phyloP scores from a whole-genome alignment of 2,888 invertebrate genomes.

The Sussaba pulchella region DNA sequence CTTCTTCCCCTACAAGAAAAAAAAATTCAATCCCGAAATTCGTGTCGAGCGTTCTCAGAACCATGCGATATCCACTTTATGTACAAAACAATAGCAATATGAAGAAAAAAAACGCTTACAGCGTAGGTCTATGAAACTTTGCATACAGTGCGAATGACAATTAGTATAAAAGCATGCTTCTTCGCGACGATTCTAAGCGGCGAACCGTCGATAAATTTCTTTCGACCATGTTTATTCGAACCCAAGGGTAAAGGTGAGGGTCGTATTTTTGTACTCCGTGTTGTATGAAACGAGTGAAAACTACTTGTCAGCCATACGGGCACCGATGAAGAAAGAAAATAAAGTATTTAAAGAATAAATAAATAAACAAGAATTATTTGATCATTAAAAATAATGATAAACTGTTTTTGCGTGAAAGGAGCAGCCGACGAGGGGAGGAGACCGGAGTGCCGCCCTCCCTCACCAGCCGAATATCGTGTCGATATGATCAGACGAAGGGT shows the following conservation, averaged over 20 bases:
- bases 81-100: constrained; percentile 16
- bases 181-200: neutral
- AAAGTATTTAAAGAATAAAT: too few relatives aligned
- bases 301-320: neutral
- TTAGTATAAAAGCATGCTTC: constrained; percentile 6
- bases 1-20: neutral
- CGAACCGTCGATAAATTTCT: constrained; percentile 39
- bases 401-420: constrained; percentile 19
- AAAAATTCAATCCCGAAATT: constrained; percentile 3
- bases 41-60: constrained; percentile 48
- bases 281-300: neutral
- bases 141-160: neutral
- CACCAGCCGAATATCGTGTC: neutral
- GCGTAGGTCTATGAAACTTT: neutral
- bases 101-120: neutral
- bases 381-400: too few relatives aligned
- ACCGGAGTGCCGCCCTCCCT: neutral
- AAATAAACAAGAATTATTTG: too few relatives aligned
- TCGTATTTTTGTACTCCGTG: constrained; percentile 4
- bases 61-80: constrained; percentile 56
- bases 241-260: constrained; percentile 17
- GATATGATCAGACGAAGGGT: neutral
- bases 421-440: constrained; percentile 27
- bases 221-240: constrained; percentile 45
- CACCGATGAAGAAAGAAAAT: neutral